Conservation (phyloP, 2,113 vertebrate genomes). For the Grantiella picta region DNA sequence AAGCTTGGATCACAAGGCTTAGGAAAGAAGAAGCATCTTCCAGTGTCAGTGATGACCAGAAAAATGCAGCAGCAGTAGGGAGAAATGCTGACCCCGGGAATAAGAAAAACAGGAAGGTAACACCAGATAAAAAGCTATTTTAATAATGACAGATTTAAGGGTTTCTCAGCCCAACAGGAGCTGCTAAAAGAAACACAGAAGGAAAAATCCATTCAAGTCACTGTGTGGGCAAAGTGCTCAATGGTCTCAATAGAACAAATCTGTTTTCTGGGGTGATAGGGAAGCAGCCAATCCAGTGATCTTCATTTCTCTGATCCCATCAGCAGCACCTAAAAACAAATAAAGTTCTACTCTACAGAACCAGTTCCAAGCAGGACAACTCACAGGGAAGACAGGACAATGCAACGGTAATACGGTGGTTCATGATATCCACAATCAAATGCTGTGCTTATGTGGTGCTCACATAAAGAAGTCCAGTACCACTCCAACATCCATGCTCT, state of each 20-base stretch:
- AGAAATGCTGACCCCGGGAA: background rate
- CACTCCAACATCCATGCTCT: background rate
- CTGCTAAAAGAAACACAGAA: background rate
- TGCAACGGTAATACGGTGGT: accelerated
- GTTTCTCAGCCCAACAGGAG: background rate
- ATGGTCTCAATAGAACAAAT: background rate
- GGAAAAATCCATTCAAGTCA: background rate
- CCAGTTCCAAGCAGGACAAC: background rate
- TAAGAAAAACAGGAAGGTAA: background rate
- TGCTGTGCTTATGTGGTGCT: background rate
- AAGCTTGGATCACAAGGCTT: background rate
- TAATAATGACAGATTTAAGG: background rate
- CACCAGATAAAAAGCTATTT: background rate
- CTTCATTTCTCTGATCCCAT: background rate
- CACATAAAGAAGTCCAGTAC: background rate
- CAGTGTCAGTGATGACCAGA: background rate
- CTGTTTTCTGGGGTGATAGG: background rate
- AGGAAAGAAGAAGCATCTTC: background rate
- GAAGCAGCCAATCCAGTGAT: background rate
- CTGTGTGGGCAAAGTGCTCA: background rate
- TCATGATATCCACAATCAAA: background rate
- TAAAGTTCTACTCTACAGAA: background rate
- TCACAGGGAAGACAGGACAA: background rate
- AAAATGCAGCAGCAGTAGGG: background rate
- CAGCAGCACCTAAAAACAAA: background rate